Percentiles rank a stretch among this genome's conserved stretches.
phyloP scores from a whole-genome alignment of 2,113 vertebrate genomes.

The Epinephelus lanceolatus region DNA sequence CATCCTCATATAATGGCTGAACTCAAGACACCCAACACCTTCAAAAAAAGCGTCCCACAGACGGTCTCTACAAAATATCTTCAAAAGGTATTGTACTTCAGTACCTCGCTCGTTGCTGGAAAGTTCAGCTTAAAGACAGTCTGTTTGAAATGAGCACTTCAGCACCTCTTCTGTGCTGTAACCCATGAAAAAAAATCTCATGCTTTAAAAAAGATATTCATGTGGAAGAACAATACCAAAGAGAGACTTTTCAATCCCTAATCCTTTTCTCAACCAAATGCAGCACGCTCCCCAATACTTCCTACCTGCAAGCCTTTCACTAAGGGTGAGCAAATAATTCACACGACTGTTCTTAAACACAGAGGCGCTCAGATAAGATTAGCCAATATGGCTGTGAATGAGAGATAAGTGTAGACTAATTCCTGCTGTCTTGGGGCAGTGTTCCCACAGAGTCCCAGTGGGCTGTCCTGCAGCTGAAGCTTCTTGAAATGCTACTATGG shows the following conservation, averaged over 20 bases:
- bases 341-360: slow-evolving; percentile 58
- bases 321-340: slow-evolving; percentile 46
- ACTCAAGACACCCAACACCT: neutral
- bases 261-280: slow-evolving; percentile 48
- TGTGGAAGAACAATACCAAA: slow-evolving; percentile 52
- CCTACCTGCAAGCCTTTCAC: slow-evolving; percentile 50
- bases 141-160: slow-evolving; percentile 27
- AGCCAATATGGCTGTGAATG: slow-evolving; percentile 67
- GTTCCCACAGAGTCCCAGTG: slow-evolving; percentile 58
- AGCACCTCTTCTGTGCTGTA: slow-evolving; percentile 9
- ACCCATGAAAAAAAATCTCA: neutral
- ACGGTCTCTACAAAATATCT: slow-evolving; percentile 2
- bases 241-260: slow-evolving; percentile 44
- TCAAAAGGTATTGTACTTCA: slow-evolving; percentile 2
- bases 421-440: slow-evolving; percentile 56
- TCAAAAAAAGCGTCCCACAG: neutral
- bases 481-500: slow-evolving; percentile 26
- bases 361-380: slow-evolving; percentile 70
- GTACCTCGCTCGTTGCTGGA: neutral
- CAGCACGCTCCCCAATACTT: slow-evolving; percentile 23
- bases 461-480: slow-evolving; percentile 56
- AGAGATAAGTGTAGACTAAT: slow-evolving; percentile 78
- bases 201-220: slow-evolving; percentile 27
- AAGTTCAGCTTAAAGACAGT: slow-evolving; percentile 9
- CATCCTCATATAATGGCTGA: neutral